Conservation (phyloP, 2,888 invertebrate species). For the Plebejus melissa region DNA sequence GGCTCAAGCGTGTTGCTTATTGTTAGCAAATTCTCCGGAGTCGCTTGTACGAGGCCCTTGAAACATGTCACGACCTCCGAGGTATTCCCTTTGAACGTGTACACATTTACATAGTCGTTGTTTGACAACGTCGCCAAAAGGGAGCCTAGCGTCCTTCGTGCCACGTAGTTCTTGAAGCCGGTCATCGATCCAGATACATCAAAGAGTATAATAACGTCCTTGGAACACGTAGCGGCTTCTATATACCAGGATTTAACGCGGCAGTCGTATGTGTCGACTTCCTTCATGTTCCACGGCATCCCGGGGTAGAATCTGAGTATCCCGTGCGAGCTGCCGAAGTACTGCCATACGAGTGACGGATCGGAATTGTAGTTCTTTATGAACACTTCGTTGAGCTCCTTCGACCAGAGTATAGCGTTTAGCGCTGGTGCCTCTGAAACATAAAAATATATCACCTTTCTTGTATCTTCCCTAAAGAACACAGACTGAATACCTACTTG, state of each 20-base stretch:
- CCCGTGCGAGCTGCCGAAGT: conserved; percentile 96
- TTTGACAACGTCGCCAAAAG: conserved; percentile 97
- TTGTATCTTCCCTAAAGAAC: not conserved
- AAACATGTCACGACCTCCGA: conserved; percentile 91
- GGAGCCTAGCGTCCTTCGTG: conserved; percentile 90
- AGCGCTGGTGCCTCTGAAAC: conserved; percentile 60
- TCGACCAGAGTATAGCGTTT: conserved; percentile 90
- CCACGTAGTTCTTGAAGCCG: conserved; percentile 87
- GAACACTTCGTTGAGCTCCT: conserved; percentile 90
- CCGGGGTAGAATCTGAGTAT: conserved; percentile 96
- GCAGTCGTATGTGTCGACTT: conserved; percentile 92
- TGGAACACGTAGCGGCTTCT: conserved; percentile 97
- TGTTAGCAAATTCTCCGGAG: conserved; percentile 88
- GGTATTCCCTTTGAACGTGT: conserved; percentile 87
- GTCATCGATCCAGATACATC: conserved; percentile 99
- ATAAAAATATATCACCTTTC: conserved; percentile 26
- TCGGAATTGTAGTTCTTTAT: conserved; percentile 91
- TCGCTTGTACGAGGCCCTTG: conserved; percentile 91
- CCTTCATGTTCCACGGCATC: conserved; percentile 80
- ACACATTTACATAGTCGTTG: conserved; percentile 97
- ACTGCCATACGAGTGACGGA: conserved; percentile 97
- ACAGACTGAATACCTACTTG: no score
- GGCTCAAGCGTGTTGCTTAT: conserved; percentile 84
- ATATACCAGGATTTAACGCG: conserved; percentile 97
- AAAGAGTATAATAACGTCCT: conserved; percentile 96